Conservation (phyloP, 2,888 invertebrate species). For the Spodoptera littoralis region DNA sequence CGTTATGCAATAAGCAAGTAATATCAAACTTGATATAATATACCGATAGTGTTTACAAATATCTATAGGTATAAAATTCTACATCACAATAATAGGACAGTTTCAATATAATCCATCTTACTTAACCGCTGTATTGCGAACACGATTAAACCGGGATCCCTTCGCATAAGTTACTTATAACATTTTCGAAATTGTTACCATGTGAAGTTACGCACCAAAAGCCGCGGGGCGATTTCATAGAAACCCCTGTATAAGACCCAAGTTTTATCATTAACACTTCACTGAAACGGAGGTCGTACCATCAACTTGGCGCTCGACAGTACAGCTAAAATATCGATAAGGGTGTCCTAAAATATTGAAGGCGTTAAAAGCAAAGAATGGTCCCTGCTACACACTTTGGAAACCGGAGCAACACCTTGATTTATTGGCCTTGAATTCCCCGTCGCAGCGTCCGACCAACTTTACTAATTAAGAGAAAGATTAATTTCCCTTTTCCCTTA, state of each 20-base stretch:
- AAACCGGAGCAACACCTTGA: conserved; percentile 82
- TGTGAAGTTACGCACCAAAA: conserved; percentile 40
- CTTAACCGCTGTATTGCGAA: conserved; percentile 34
- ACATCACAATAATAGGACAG: conserved; percentile 1
- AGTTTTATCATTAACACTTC: conserved; percentile 58
- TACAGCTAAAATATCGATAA: conserved; percentile 72
- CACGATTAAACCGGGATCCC: conserved; percentile 26
- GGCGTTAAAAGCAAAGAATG: conserved; percentile 73
- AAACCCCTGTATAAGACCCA: conserved; percentile 38
- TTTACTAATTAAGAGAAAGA: conserved; percentile 88
- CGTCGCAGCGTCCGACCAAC: conserved; percentile 77
- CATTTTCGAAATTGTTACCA: conserved; percentile 55
- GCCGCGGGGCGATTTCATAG: conserved; percentile 42
- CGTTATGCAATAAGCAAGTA: too few relatives aligned
- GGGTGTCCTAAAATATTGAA: conserved; percentile 72
- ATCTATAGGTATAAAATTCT: not conserved
- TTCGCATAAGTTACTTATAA: conserved; percentile 42
- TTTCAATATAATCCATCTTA: conserved; percentile 36
- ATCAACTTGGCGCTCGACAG: conserved; percentile 31
- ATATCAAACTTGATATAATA: not conserved
- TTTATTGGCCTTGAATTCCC: conserved; percentile 84
- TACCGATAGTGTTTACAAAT: too few relatives aligned
- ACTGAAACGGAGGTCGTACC: conserved; percentile 38
- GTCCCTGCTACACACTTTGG: conserved; percentile 67
- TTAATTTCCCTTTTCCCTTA: conserved; percentile 85